Base-by-base conservation (phyloP, 2,888 invertebrate species). In the Lathronympha strigana region DNA sequence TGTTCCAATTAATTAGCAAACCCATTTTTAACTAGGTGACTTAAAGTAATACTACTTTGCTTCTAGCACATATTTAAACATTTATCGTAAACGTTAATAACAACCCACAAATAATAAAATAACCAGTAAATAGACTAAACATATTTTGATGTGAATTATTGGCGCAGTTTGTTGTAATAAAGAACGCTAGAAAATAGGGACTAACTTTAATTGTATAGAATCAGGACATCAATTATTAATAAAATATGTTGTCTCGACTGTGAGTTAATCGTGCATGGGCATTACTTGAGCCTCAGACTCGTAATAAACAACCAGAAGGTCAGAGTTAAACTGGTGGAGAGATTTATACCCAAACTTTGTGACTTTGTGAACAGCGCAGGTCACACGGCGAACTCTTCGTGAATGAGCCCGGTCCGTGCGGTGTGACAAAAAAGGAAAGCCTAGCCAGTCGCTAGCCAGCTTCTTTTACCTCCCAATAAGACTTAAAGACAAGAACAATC, bases 281-380 rank as follows among this genome's bases (percentile, higher is more conserved):
- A 4, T 28, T 8, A 28, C 28, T 28, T 3, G 28, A 28, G 8
- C 28, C 8, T 28, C 11, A 9, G 13, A 33, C 9, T 33, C 33
- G 33, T 13, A 33, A 33, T 5, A 33, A 33, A 5, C 13, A 8
- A 28, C 6, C 28, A 33, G 9, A 33, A 33, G 33, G 33, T 33
- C 11, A 33, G 11, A 33, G 8, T 33, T 33, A 1, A 8, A 11
- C 33, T 33, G 33, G 33, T 33, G 38, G 15, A 36, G 36, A 13
- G 13, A 13, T 2, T 9, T 9, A 28, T 8, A 28, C 28, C 6
- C 76, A 78, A 76, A 72, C 76, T 77, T 78, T 73, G 74, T 75
- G 75, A 75, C 71, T 72, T n/a, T 76, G 76, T 72, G 72, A 72
- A 72, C 69, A 28, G 43, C 4, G 28, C 55, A 43, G 19, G 28